phyloP scores from a whole-genome alignment of 2,113 vertebrate genomes.

The Gavialis gangeticus region DNA sequence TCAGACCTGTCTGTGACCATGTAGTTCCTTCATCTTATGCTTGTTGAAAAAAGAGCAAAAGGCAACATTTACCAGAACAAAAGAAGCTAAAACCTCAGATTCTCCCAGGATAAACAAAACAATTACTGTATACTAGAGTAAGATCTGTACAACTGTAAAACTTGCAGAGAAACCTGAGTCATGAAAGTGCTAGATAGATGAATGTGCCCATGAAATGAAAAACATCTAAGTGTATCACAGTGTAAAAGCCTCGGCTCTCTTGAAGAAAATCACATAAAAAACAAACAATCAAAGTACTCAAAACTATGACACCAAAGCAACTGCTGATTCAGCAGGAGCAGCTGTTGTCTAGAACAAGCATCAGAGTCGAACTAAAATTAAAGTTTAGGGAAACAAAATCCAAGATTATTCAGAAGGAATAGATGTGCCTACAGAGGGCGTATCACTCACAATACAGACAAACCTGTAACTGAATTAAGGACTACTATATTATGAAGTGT shows the following conservation, averaged over 20 bases:
- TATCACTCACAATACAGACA: not conserved
- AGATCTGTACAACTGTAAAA: not conserved
- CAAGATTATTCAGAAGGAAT: not conserved
- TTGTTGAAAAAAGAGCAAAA: not conserved
- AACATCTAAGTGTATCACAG: not conserved
- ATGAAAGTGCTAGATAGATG: not conserved
- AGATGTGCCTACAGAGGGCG: not conserved
- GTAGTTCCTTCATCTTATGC: not conserved
- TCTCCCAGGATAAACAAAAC: not conserved
- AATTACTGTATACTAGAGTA: not conserved
- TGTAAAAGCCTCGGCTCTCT: not conserved
- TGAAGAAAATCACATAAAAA: conserved; percentile 32
- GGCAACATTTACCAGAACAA: not conserved
- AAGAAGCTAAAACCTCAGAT: not conserved
- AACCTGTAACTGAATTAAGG: not conserved
- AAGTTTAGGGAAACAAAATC: conserved; percentile 11
- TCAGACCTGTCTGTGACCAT: not conserved
- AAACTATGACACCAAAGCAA: conserved; percentile 19
- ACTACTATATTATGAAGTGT: not conserved
- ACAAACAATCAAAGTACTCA: not conserved
- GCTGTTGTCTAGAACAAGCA: not conserved
- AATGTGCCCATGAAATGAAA: not conserved
- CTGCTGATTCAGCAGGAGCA: not conserved
- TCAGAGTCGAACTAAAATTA: not conserved
- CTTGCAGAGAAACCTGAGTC: not conserved